Evolutionary conservation across 2,113 vertebrate genomes (phyloP), one percentile per base, ranked within the genome.

Genomic region (Hypocryptadius cinnamomeus): DNA sequence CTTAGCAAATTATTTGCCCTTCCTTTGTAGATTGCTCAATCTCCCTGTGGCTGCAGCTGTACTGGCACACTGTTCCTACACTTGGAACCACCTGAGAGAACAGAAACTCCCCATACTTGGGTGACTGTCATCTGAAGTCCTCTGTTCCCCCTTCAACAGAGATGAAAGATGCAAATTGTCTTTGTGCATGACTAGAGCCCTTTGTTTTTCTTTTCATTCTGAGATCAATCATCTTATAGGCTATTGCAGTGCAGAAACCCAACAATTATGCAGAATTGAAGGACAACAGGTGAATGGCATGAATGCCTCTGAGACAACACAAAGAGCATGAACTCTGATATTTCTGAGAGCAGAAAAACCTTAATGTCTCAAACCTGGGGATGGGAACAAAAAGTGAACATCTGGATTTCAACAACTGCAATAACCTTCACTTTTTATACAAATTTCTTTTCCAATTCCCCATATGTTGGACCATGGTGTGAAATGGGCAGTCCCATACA

Each of bases 381-480:
- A 12, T 11, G 9, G 54, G 12, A 77, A 25, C 13, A 70, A 35
- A 82, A 69, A 73, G 20, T 15, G 27, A 54, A 22, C 27, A 44
- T 22, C 35, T 37, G 33, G 31, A 63, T 39, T 48, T 48, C 37
- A 73, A 20, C 44, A 86, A 33, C 54, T 60, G 15, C 28, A 60
- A 40, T 8, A 22, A 51, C 11, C 14, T 17, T 30, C 4, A 1
- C n/a, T 56, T 88, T 64, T 57, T 21, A 48, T 35, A n/a, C 8
- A 50, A 3, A 33, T 63, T 45, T 10, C 7, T 48, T 79, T 56
- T 65, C 74, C 4, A 27, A 14, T 53, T 82, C 57, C 24, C 56
- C 1, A 0, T 35, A 10, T 16, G 37, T 10, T 81, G 84, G 35
- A 37, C 40, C 33, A 23, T 3, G 6, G n/a, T 28, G 12, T 33